These are phyloP conservation scores for Urocynchramus pylzowi DNA, from an alignment of 2,113 vertebrate species.

Conservation along the genomic window DNA sequence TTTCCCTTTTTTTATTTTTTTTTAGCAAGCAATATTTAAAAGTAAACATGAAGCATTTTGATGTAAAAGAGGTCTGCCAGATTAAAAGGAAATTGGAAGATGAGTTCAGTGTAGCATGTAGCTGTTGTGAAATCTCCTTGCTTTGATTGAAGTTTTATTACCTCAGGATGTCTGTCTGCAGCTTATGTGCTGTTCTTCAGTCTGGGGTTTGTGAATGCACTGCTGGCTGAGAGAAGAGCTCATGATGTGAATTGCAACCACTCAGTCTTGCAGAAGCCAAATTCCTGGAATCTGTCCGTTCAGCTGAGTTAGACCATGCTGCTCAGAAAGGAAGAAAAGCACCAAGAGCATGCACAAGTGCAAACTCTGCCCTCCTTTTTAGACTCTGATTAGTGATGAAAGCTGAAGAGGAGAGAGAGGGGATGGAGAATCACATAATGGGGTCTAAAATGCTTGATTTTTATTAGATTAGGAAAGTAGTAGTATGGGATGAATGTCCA, in stretches of 20 bases:
- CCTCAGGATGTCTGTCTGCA: background rate
- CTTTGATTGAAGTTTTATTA: constrained; percentile 64
- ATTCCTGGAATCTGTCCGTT: background rate
- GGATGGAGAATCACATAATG: background rate
- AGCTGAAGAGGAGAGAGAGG: background rate
- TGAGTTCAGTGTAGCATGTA: background rate
- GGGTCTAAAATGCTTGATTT: background rate
- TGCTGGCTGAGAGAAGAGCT: background rate
- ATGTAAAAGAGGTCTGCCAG: background rate
- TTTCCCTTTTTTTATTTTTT: background rate
- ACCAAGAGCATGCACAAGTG: background rate
- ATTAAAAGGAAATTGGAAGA: constrained; percentile 52
- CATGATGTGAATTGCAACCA: background rate
- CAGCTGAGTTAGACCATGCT: background rate
- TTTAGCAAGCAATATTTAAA: constrained; percentile 18
- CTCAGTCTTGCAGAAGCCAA: background rate
- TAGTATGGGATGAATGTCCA: background rate
- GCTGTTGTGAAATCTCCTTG: constrained; percentile 45
- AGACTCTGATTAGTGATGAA: background rate
- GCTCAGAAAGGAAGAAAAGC: background rate
- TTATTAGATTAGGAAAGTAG: background rate
- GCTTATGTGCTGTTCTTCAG: constrained; percentile 40
- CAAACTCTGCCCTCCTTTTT: background rate
- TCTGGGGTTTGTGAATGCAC: background rate
- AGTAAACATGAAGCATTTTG: constrained; percentile 4